Evolutionary conservation across 1,140 invertebrate genomes (phyloP).

Genomic region (Matsumurasca onukii): DNA sequence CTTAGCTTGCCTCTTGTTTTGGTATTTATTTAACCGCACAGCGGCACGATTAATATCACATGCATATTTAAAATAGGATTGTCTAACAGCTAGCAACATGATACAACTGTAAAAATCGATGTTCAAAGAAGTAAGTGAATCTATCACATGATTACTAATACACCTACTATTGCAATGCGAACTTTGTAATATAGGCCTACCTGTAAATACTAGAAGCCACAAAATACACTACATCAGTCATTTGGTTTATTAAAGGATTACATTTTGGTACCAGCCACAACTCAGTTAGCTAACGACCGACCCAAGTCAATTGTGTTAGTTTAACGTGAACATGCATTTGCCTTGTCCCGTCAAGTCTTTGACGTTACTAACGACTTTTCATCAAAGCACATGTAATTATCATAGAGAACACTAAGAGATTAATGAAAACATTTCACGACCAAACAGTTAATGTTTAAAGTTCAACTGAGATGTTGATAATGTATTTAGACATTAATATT

Average conservation of each 20-base stretch:
- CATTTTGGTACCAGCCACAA: constrained; percentile 26
- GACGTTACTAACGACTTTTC: no score
- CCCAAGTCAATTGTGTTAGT: constrained; percentile 15
- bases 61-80: constrained; percentile 33
- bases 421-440: no score
- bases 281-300: not conserved
- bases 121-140: constrained; percentile 22
- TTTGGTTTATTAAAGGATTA: constrained; percentile 28
- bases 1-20: no score
- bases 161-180: constrained; percentile 30
- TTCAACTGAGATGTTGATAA: no score
- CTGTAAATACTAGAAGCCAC: constrained; percentile 29
- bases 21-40: no score
- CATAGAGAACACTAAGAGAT: no score
- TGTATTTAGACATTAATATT: no score
- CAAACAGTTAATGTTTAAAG: no score
- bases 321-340: no score
- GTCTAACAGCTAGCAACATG: constrained; percentile 29
- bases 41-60: constrained; percentile 28
- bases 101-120: constrained; percentile 30
- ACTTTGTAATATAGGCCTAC: constrained; percentile 29
- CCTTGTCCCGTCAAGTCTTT: no score
- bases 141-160: constrained; percentile 28
- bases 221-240: constrained; percentile 30
- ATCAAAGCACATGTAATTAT: no score